Base-by-base conservation (phyloP, 2,113 vertebrate genomes). In the Hyperopisus bebe region DNA sequence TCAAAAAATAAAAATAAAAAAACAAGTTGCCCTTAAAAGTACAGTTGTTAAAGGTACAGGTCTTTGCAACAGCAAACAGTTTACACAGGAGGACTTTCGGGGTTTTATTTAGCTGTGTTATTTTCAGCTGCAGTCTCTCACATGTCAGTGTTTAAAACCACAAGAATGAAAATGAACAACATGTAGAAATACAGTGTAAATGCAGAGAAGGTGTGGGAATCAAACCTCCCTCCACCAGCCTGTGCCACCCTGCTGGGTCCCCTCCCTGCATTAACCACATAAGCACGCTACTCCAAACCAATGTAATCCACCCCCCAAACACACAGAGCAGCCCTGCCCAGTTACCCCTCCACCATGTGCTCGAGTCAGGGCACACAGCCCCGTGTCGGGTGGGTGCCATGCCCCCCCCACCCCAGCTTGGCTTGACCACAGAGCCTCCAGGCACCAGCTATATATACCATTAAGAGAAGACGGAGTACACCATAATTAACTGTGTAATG, bases 401-500 rank as follows among this genome's bases (percentile, higher is more conserved):
- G 24, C 2, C 17, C 51, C 27, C 58, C 74, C 86, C 74, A 53
- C 51, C 17, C 51, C 51, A 0, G 47, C 39, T 83, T 39, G 11
- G 62, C 70, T 87, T 62, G 87, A 88, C 90, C 90, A 84, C 90
- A 55, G 90, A 44, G 77, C 90, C 90, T 88, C 27, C 35, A 74
- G 87, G 77, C 55, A 87, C 66, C 48, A 47, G 87, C 82, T 77
- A 88, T 86, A 74, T 90, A 90, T 88, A 84, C 89, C 86, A 89
- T 70, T 51, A 50, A 87, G 86, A 58, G 74, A 88, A 21, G 44
- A 85, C 35, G 86, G 90, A 82, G 88, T 87, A 88, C 19, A 89
- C 92, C 90, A 89, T 92, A 91, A 92, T 91, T 92, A 92, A 90
- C 92, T 62, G 87, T 90, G 90, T 92, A 91, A 92, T 90, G 86